A percentile compares a stretch with the other conserved stretches of the same genome.
These are phyloP conservation scores for Sceloporus tristichus DNA, from an alignment of 2,113 vertebrate genomes.

Conservation along the genomic window DNA sequence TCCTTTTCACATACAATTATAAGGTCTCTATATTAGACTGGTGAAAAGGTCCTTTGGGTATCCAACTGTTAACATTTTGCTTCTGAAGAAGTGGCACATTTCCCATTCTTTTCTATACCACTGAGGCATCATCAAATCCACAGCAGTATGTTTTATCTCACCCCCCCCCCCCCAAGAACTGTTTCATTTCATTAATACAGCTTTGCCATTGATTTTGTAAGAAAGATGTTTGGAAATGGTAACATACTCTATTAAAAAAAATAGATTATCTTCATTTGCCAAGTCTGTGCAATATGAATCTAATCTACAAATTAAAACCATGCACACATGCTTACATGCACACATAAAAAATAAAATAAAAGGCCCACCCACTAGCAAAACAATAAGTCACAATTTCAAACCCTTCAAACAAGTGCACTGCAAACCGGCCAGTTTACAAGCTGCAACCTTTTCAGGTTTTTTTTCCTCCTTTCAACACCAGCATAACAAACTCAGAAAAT, in stretches of 20 bases:
- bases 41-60: slow-evolving; percentile 44
- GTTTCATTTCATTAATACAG: slow-evolving; percentile 44
- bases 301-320: slow-evolving; percentile 52
- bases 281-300: slow-evolving; percentile 38
- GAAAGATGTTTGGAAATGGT: slow-evolving; percentile 51
- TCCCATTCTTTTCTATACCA: slow-evolving; percentile 46
- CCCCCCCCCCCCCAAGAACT: neutral
- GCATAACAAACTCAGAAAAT: slow-evolving; percentile 37
- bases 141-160: slow-evolving; percentile 44
- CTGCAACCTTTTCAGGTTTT: neutral
- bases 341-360: slow-evolving; percentile 14
- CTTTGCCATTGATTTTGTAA: slow-evolving; percentile 32
- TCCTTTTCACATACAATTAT: slow-evolving; percentile 40
- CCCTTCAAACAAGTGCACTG: slow-evolving; percentile 15
- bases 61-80: slow-evolving; percentile 52
- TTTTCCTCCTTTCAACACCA: slow-evolving; percentile 7
- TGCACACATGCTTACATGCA: neutral
- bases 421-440: slow-evolving; percentile 26
- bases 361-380: neutral
- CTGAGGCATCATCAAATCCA: slow-evolving; percentile 38
- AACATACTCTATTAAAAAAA: slow-evolving; percentile 32
- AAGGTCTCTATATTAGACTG: slow-evolving; percentile 18
- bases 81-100: slow-evolving; percentile 49
- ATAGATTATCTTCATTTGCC: slow-evolving; percentile 34
- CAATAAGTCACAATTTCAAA: slow-evolving; percentile 4